Evolutionary conservation across 2,888 invertebrate genomes (phyloP), one percentile per base, ranked within the genome.

Genomic region (Macrophya annulata): DNA sequence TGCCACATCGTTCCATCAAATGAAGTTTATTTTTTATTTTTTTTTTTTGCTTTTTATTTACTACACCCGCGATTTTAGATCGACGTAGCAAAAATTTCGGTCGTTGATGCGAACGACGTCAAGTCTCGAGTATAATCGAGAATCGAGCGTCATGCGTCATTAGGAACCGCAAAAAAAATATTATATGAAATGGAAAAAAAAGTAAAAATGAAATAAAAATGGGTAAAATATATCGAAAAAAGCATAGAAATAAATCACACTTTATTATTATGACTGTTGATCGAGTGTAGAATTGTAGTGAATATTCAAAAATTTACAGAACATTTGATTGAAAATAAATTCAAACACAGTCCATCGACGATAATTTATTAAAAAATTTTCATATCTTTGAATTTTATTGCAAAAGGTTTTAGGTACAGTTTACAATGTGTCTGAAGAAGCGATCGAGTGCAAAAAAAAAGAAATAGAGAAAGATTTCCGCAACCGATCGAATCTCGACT

Each of bases 81-180:
- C n/a, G 12, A 81, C 81, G 81, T 62, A 59, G 21, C 77, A 37
- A 31, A 55, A 77, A 77, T 77, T 77, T 55, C 0, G 77, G n/a
- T 74, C 45, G 74, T 74, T 74, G 45, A 62, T 21, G 81, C 40
- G 62, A 43, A 21, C 62, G 81, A 81, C 62, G 62, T 59, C 62
- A 62, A 62, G 25, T 40, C 81, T 40, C 25, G 81, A 62, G 59
- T 62, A 81, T 81, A 81, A 62, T 62, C 48, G 25, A 31, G 51
- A 8, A 48, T 77, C 62, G 62, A 43, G 59, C 51, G 48, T 51
- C 77, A 77, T 48, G 77, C 77, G 62, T 62, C 81, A 81, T 81
- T 81, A 59, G 43, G n/a, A 62, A 43, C n/a, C 37, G 62, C 17
- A 62, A 43, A 31, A 62, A 21, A 62, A 17, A 77, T n/a, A 21